phyloP scores from a whole-genome alignment of 2,888 invertebrate genomes.

The Drosophila cognata region DNA sequence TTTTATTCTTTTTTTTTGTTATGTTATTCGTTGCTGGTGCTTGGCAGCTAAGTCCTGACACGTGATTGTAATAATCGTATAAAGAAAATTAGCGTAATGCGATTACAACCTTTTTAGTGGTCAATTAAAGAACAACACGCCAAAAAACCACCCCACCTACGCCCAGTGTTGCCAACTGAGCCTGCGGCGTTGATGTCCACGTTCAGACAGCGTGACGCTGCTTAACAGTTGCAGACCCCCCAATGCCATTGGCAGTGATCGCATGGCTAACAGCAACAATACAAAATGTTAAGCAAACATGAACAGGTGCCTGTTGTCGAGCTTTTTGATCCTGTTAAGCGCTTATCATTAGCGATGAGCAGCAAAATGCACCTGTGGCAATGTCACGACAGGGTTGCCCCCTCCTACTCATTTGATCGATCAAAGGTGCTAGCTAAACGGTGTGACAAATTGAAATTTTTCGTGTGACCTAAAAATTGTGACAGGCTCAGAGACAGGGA shows the following conservation, averaged over 20 bases:
- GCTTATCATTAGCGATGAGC: neutral
- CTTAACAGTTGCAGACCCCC: neutral
- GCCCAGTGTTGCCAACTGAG: constrained; percentile 15
- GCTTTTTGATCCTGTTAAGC: constrained; percentile 7
- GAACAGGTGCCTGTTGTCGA: neutral
- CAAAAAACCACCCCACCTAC: neutral
- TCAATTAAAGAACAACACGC: constrained; percentile 61
- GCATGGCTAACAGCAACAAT: neutral
- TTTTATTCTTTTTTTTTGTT: constrained; percentile 7
- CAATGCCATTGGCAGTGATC: constrained; percentile 14
- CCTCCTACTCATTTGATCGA: constrained; percentile 9
- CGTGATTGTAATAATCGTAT: constrained; percentile 67
- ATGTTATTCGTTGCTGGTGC: constrained; percentile 22
- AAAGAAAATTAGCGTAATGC: constrained; percentile 62
- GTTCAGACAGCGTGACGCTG: constrained; percentile 14
- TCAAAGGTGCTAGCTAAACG: constrained; percentile 29
- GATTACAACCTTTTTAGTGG: constrained; percentile 64
- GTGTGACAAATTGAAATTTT: constrained; percentile 47
- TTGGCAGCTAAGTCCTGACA: constrained; percentile 70
- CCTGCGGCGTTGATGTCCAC: constrained; percentile 19
- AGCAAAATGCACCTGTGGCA: constrained; percentile 20
- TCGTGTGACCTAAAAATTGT: constrained; percentile 34
- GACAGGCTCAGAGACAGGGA: constrained; percentile 34
- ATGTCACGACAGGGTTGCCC: neutral
- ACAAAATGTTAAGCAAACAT: neutral